phyloP scores from a whole-genome alignment of 2,797 vertebrate genomes.

The Coccyzus lansbergi region DNA sequence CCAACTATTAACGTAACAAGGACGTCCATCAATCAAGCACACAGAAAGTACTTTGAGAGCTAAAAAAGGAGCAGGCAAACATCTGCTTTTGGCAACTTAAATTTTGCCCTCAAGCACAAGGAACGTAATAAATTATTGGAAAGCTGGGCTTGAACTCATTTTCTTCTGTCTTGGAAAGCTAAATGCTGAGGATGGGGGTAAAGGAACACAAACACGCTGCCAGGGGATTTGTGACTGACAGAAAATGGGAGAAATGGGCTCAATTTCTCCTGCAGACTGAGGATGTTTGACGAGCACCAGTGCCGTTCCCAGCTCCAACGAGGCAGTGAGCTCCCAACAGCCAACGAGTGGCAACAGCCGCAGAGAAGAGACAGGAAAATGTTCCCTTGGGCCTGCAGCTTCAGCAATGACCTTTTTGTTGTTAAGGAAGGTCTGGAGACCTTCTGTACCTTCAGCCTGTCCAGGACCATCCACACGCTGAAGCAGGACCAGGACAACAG shows the following conservation, averaged over 20 bases:
- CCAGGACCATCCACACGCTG: background rate
- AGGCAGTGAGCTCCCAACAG: background rate
- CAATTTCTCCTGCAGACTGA: background rate
- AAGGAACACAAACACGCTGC: background rate
- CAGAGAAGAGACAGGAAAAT: background rate
- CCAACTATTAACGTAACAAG: conserved; percentile 70
- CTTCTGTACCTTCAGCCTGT: background rate
- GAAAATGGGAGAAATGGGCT: background rate
- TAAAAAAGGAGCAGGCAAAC: conserved; percentile 71
- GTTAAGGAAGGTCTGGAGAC: background rate
- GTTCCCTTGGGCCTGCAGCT: rapidly evolving
- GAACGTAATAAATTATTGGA: conserved; percentile 65
- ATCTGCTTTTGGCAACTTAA: conserved; percentile 71
- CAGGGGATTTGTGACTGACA: conserved; percentile 16
- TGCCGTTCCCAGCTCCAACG: background rate
- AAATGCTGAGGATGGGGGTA: conserved; percentile 15
- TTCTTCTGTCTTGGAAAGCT: conserved; percentile 44
- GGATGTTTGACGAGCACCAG: background rate
- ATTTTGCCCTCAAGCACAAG: conserved; percentile 57
- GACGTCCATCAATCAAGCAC: conserved; percentile 71
- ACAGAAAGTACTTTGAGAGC: conserved; percentile 53
- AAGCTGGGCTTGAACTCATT: conserved; percentile 51
- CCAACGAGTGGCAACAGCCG: rapidly evolving
- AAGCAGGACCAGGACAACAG: background rate
- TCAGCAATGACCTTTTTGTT: background rate